phyloP scores from a whole-genome alignment of 53 echinoderm and acorn worm genomes.

The Zoroaster sp. region DNA sequence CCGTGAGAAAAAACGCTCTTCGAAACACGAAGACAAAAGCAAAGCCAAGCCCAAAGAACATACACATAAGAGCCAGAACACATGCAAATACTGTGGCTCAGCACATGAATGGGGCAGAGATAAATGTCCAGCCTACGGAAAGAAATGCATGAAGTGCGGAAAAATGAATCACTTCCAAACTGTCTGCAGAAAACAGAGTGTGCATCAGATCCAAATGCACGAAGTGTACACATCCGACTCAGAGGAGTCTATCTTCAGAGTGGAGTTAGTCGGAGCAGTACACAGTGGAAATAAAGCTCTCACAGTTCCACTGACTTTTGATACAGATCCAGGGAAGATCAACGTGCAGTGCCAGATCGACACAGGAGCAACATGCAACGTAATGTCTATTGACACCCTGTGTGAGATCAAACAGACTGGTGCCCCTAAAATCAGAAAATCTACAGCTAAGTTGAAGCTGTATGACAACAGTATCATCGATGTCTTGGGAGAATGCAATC shows the following conservation, averaged over 20 bases:
- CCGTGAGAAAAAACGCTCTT: too few species aligned
- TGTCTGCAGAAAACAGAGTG: constrained; percentile 10
- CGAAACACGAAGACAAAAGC: background rate
- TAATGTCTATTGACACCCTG: constrained; percentile 13
- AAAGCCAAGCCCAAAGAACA: background rate
- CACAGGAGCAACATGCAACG: constrained; percentile 47
- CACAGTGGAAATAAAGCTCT: background rate
- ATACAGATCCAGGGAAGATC: background rate
- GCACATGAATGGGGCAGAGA: background rate
- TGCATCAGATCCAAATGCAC: background rate
- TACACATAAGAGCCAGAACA: background rate
- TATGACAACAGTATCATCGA: constrained; percentile 10
- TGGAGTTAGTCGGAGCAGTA: background rate
- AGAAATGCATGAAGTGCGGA: constrained; percentile 12
- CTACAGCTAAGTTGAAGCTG: constrained; percentile 26
- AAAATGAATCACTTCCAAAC: constrained; percentile 47
- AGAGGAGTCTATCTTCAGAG: background rate
- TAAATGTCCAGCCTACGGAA: constrained; percentile 49
- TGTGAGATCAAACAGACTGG: background rate
- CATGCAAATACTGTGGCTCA: constrained; percentile 38
- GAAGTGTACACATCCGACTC: background rate
- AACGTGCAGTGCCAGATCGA: constrained; percentile 23
- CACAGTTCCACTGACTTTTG: background rate
- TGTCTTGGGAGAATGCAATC: constrained; percentile 3
- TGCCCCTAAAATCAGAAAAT: background rate